Percentiles rank a stretch among this genome's conserved stretches.
Evolutionary conservation across 2,888 invertebrate species (phyloP).

Genomic region (Gerris lacustris): DNA sequence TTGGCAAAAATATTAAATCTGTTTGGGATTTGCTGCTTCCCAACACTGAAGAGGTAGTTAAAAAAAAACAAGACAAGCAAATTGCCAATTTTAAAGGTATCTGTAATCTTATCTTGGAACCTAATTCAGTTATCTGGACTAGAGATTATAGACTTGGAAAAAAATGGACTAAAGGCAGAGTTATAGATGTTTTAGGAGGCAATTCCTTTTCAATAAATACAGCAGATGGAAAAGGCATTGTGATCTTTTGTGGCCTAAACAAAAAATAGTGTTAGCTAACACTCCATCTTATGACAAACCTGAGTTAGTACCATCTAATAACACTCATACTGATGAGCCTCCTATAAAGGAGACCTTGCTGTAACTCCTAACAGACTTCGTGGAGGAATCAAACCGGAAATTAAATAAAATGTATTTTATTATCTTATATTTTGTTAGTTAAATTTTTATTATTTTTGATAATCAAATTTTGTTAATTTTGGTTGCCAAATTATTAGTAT

Average conservation of each 20-base stretch:
- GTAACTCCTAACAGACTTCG: background rate
- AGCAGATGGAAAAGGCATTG: slow-evolving; percentile 13
- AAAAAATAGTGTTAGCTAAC: background rate
- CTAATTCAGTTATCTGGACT: slow-evolving; percentile 12
- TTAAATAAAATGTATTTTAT: too few species aligned
- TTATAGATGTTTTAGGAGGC: slow-evolving; percentile 11
- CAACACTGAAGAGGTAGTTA: background rate
- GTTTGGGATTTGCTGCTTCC: slow-evolving; percentile 2
- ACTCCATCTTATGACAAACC: background rate
- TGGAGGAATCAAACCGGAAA: background rate
- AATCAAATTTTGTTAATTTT: too few species aligned
- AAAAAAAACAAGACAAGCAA: slow-evolving; percentile 3
- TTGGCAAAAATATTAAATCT: background rate
- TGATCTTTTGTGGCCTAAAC: slow-evolving; percentile 9
- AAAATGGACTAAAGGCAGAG: slow-evolving; percentile 10
- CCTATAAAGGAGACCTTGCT: background rate
- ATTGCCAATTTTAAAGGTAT: slow-evolving; percentile 9
- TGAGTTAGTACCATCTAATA: background rate
- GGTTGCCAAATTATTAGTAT: too few species aligned
- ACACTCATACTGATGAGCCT: background rate
- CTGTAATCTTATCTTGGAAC: slow-evolving; percentile 5
- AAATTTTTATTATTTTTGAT: too few species aligned
- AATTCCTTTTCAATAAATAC: slow-evolving; percentile 14
- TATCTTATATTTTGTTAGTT: too few species aligned
- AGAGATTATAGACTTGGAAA: slow-evolving; percentile 13